Evolutionary conservation across 2,113 vertebrate species (phyloP).

Genomic region (Petaurus breviceps): DNA sequence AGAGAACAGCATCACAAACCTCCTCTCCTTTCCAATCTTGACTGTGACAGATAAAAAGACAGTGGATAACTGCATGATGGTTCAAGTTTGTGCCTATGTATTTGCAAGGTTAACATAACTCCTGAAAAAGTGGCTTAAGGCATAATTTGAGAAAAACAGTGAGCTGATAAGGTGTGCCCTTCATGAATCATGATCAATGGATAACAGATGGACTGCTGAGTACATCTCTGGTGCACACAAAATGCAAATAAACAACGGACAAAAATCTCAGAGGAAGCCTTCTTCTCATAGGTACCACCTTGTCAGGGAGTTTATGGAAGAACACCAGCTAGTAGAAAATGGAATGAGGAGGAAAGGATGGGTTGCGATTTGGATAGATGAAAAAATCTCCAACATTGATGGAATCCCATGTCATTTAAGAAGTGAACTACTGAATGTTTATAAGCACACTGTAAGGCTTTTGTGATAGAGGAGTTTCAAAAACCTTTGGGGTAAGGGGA

Average conservation of each 20-base stretch:
- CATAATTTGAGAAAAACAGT: not conserved
- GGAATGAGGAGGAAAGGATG: not conserved
- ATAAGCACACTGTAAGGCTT: not conserved
- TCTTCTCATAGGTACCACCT: not conserved
- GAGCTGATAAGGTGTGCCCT: not conserved
- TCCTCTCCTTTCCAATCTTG: not conserved
- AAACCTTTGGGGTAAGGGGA: not conserved
- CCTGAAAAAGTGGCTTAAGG: not conserved
- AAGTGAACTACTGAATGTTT: not conserved
- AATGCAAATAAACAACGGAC: not conserved
- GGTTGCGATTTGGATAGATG: accelerated
- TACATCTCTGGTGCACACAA: not conserved
- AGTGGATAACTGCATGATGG: not conserved
- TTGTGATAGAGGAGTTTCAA: not conserved
- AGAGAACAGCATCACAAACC: not conserved
- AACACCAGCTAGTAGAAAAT: not conserved
- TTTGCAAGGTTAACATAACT: not conserved
- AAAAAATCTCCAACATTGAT: not conserved
- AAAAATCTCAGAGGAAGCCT: not conserved
- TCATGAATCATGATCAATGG: not conserved
- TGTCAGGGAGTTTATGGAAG: not conserved
- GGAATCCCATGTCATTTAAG: not conserved
- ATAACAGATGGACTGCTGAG: not conserved
- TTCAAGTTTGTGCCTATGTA: not conserved
- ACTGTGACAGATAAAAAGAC: not conserved